Percentiles rank a stretch among this genome's conserved stretches.
phyloP scores from a whole-genome alignment of 2,888 invertebrate genomes.

The Netelia fuscicornis region DNA sequence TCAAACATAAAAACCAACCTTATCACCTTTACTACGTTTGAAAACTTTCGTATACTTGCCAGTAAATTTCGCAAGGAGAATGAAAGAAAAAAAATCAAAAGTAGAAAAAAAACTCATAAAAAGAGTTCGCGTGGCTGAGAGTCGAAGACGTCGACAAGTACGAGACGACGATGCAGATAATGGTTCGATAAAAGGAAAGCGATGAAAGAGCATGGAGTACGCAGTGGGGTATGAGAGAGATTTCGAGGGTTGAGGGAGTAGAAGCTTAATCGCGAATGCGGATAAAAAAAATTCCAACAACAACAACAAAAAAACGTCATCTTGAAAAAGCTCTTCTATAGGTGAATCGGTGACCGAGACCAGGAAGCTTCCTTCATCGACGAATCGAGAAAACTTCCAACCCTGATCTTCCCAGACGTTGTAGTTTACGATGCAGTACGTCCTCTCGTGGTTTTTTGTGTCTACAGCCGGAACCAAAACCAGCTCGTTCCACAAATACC shows the following conservation, averaged over 20 bases:
- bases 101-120: neutral
- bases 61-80: too few species aligned
- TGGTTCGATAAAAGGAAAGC: neutral
- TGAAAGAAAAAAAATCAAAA: neutral
- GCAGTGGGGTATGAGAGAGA: neutral
- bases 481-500: slow-evolving; percentile 2
- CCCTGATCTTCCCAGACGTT: neutral
- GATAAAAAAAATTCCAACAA: neutral
- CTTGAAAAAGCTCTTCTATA: slow-evolving; percentile 19
- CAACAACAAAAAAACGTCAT: neutral
- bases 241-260: neutral
- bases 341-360: neutral
- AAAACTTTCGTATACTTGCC: too few species aligned
- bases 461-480: slow-evolving; percentile 8
- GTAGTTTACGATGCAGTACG: slow-evolving; percentile 44
- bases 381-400: slow-evolving; percentile 19
- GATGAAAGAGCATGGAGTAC: neutral
- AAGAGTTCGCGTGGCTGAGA: too few species aligned
- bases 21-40: too few species aligned
- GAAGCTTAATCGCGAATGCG: neutral
- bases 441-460: slow-evolving; percentile 5
- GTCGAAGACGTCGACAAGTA: slow-evolving; percentile 10
- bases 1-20: too few species aligned
- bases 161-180: slow-evolving; percentile 24
- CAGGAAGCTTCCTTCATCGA: slow-evolving; percentile 42